Conservation (phyloP, 2,113 vertebrate species). For the Atherinomorus stipes region DNA sequence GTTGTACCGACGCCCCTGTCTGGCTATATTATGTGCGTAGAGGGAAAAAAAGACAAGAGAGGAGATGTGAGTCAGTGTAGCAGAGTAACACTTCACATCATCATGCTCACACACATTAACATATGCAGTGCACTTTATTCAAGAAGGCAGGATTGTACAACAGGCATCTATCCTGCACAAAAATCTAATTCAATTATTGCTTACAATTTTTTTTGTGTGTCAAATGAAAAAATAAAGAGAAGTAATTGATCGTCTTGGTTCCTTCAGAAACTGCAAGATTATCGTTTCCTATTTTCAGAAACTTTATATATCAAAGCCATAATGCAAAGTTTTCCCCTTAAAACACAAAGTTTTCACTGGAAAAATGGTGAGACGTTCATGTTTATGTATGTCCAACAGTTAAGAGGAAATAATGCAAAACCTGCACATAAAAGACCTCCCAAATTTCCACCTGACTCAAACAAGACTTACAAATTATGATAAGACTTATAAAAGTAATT, state of each 20-base stretch:
- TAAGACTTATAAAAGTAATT: not conserved
- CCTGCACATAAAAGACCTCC: too few relatives aligned
- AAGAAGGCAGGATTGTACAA: constrained; percentile 4
- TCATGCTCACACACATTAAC: constrained; percentile 2
- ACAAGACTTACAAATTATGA: not conserved
- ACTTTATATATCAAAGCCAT: not conserved
- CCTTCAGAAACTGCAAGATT: not conserved
- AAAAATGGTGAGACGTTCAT: too few relatives aligned
- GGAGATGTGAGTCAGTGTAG: constrained; percentile 10
- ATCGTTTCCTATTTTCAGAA: not conserved
- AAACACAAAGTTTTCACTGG: too few relatives aligned
- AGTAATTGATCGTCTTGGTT: not conserved
- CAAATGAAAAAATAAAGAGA: not conserved
- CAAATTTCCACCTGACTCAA: not conserved
- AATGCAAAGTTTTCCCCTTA: too few relatives aligned
- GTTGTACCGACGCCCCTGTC: constrained; percentile 15
- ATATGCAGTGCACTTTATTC: not conserved
- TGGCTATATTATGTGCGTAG: constrained; percentile 7
- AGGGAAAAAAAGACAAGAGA: not conserved
- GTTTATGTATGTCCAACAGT: too few relatives aligned
- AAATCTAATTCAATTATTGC: not conserved
- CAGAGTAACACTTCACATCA: constrained; percentile 30
- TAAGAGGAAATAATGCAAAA: too few relatives aligned
- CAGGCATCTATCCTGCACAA: not conserved
- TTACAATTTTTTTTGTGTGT: not conserved